A percentile compares a stretch with the other conserved stretches of the same genome.
Evolutionary conservation across 2,888 invertebrate species (phyloP).

Genomic region (Phortica magna): DNA sequence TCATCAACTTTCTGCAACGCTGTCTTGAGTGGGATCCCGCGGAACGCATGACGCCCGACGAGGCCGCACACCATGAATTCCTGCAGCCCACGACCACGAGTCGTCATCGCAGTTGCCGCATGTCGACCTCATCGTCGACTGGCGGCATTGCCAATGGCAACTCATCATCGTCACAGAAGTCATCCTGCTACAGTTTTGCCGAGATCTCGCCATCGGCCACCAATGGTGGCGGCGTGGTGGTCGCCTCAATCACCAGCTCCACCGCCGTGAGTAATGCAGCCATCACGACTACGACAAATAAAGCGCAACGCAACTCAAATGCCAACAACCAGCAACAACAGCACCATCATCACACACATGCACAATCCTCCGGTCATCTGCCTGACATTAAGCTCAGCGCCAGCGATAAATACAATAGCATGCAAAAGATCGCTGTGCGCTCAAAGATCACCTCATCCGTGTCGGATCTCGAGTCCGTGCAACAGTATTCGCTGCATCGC

Average conservation of each 20-base stretch:
- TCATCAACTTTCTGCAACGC: slow-evolving; percentile 92
- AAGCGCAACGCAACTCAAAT: slow-evolving; percentile 54
- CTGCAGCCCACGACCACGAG: slow-evolving; percentile 82
- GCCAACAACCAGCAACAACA: slow-evolving; percentile 37
- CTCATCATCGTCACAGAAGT: slow-evolving; percentile 69
- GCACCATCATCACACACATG: slow-evolving; percentile 51
- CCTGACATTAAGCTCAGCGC: slow-evolving; percentile 77
- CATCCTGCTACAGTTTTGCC: slow-evolving; percentile 74
- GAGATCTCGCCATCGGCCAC: slow-evolving; percentile 69
- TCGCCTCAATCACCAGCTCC: slow-evolving; percentile 70
- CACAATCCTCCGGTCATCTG: slow-evolving; percentile 75
- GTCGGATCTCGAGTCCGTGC: slow-evolving; percentile 77
- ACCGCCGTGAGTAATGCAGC: slow-evolving; percentile 74
- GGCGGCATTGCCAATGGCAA: slow-evolving; percentile 66
- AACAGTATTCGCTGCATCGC: slow-evolving; percentile 77
- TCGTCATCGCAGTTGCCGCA: slow-evolving; percentile 74
- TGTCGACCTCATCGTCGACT: slow-evolving; percentile 74
- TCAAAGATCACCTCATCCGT: slow-evolving; percentile 77
- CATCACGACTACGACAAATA: slow-evolving; percentile 65
- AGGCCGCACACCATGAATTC: slow-evolving; percentile 94
- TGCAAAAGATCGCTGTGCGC: slow-evolving; percentile 76
- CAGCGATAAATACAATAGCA: slow-evolving; percentile 76
- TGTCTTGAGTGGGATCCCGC: slow-evolving; percentile 97
- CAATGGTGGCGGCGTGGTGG: slow-evolving; percentile 56
- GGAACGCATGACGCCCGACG: slow-evolving; percentile 93